Evolutionary conservation across 2,797 vertebrate genomes (phyloP).

Genomic region (Dendrocincla tyrannina): DNA sequence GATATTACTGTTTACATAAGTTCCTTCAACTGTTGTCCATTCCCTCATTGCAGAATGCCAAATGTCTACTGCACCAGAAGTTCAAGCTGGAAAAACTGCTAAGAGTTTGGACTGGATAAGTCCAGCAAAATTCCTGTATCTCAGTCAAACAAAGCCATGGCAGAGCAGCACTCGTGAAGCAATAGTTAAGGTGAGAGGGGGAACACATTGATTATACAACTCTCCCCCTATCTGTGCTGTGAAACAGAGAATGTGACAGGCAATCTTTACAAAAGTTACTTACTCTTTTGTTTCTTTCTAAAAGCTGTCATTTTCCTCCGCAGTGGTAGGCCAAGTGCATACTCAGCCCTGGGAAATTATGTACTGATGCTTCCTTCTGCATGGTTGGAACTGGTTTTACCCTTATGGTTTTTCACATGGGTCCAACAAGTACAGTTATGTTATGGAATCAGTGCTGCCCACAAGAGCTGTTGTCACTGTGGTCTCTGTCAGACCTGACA

Average conservation of each 20-base stretch:
- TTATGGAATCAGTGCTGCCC: not conserved
- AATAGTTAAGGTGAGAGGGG: not conserved
- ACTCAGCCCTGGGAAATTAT: not conserved
- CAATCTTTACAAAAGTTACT: not conserved
- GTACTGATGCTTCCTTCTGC: not conserved
- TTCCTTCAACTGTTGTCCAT: not conserved
- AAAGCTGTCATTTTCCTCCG: not conserved
- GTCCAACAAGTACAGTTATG: not conserved
- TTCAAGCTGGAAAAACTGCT: not conserved
- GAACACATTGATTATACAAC: not conserved
- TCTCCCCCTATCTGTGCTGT: not conserved
- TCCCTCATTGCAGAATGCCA: not conserved
- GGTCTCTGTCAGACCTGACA: not conserved
- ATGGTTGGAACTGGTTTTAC: not conserved
- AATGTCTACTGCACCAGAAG: not conserved
- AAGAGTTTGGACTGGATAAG: not conserved
- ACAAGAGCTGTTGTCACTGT: not conserved
- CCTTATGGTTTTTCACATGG: accelerated
- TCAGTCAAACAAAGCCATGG: not conserved
- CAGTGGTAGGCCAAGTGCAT: not conserved
- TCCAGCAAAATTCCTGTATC: not conserved
- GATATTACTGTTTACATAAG: not conserved
- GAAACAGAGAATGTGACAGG: not conserved
- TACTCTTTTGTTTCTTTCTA: not conserved
- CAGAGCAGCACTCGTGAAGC: not conserved